These are phyloP conservation scores for Caenorhabditis virilis DNA, from an alignment of 2,888 invertebrate genomes.

Conservation along the genomic window DNA sequence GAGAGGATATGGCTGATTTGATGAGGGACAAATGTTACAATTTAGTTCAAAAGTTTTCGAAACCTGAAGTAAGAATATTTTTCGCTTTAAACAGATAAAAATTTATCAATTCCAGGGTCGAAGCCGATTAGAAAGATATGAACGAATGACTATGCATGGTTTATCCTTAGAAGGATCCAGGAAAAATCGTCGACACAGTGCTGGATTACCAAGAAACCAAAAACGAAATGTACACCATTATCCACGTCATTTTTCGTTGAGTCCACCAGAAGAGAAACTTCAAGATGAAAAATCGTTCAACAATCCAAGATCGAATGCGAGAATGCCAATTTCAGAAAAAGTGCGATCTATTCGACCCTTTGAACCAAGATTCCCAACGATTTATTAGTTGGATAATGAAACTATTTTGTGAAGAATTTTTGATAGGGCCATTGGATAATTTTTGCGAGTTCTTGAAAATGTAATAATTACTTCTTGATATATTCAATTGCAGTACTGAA, in stretches of 20 bases:
- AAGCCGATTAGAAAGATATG: not conserved
- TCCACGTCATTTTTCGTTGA: not conserved
- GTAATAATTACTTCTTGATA: too few species aligned
- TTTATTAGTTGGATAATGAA: too few species aligned
- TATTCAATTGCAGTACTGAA: too few species aligned
- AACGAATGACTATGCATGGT: not conserved
- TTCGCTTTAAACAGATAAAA: not conserved
- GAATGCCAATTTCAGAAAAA: too few species aligned
- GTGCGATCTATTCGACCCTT: too few species aligned
- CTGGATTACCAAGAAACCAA: not conserved
- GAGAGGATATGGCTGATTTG: slow-evolving; percentile 16
- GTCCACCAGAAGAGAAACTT: too few species aligned
- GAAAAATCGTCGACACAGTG: not conserved
- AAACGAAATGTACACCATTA: not conserved
- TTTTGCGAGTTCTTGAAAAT: too few species aligned
- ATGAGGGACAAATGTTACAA: slow-evolving; percentile 33
- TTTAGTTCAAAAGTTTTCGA: not conserved
- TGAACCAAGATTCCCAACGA: too few species aligned
- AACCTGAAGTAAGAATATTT: not conserved
- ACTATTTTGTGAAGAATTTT: too few species aligned
- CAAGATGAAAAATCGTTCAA: not conserved
- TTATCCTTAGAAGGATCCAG: not conserved
- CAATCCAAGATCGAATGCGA: not conserved
- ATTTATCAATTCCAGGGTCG: not conserved
- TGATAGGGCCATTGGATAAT: too few species aligned